Conservation (phyloP, 2,113 vertebrate genomes). For the Catharus minimus region DNA sequence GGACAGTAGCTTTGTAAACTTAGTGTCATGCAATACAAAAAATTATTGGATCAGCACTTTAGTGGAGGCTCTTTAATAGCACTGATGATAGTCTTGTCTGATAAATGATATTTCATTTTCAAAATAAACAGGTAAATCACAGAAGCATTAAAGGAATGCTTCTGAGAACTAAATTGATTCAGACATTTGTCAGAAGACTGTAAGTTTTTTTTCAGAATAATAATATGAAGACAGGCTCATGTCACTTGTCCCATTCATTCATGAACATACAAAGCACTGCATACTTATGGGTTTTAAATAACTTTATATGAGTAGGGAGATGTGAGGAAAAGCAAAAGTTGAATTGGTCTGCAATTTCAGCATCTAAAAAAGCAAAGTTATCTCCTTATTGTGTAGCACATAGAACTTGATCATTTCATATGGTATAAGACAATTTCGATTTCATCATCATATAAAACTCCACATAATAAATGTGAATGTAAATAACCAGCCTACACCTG, state of each 20-base stretch:
- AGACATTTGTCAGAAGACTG: not conserved
- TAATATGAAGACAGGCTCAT: not conserved
- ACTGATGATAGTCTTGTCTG: not conserved
- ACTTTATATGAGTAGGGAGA: not conserved
- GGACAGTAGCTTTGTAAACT: not conserved
- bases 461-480: not conserved
- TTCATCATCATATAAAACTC: not conserved
- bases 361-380: not conserved
- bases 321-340: not conserved
- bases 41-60: not conserved
- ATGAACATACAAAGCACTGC: not conserved
- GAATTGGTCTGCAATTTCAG: not conserved
- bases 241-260: not conserved
- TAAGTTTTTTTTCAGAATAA: not conserved
- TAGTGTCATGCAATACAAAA: not conserved
- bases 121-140: not conserved
- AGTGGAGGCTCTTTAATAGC: not conserved
- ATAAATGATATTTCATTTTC: not conserved
- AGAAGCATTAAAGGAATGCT: not conserved
- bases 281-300: fast-evolving
- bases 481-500: not conserved
- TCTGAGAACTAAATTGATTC: not conserved
- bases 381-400: not conserved
- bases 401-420: not conserved
- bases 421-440: not conserved